A percentile compares a stretch with the other conserved stretches of the same genome.
phyloP scores from a whole-genome alignment of 2,113 vertebrate species.

The Eonycteris spelaea region DNA sequence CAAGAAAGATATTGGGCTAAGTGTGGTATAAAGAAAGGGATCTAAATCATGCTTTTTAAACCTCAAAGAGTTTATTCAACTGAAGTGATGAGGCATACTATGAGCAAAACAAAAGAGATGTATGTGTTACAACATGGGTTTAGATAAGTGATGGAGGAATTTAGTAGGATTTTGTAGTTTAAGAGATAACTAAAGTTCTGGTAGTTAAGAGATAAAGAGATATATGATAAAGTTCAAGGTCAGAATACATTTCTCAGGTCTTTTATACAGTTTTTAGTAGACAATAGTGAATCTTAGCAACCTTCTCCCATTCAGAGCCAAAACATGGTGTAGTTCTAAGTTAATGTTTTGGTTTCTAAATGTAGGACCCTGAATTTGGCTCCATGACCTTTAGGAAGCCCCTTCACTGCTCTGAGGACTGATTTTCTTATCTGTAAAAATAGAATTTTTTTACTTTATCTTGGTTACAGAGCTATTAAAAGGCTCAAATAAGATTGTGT shows the following conservation, averaged over 20 bases:
- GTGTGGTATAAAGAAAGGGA: background rate
- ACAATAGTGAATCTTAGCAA: background rate
- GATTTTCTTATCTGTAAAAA: background rate
- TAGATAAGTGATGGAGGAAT: background rate
- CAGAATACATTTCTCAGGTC: background rate
- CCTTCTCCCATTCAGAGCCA: background rate
- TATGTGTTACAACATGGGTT: background rate
- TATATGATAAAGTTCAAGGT: background rate
- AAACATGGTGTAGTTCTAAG: background rate
- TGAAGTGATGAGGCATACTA: background rate
- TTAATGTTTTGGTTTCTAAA: background rate
- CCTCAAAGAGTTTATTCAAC: background rate
- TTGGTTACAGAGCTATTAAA: background rate
- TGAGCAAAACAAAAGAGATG: background rate
- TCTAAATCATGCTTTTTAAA: background rate
- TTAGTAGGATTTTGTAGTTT: background rate
- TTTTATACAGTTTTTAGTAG: background rate
- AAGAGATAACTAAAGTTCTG: background rate
- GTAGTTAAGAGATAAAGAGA: background rate
- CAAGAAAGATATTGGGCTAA: background rate
- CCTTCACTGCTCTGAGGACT: background rate
- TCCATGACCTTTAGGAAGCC: background rate
- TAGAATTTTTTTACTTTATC: background rate
- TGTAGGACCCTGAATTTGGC: background rate
- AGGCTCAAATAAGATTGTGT: background rate